A percentile compares a stretch with the other conserved stretches of the same genome.
Conservation (phyloP, 23 tunicate species). For the Clavelina lepadiformis region DNA sequence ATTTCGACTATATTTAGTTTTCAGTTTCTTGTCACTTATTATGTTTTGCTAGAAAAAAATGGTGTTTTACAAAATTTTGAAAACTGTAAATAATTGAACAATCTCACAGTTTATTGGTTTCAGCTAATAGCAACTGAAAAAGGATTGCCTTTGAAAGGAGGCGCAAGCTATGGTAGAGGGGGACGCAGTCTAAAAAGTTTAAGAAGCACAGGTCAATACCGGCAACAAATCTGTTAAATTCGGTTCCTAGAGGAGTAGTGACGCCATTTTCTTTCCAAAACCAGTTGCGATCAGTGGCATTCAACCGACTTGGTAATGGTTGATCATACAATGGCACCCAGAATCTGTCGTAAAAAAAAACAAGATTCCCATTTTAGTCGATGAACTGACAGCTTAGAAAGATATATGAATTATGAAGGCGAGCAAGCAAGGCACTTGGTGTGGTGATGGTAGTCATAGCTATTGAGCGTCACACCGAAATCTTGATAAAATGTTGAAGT, state of each 20-base stretch:
- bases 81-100: too few relatives aligned
- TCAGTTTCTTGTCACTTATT: too few relatives aligned
- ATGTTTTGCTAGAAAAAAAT: too few relatives aligned
- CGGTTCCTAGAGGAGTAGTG: slow-evolving; percentile 7
- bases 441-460: too few relatives aligned
- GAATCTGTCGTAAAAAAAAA: slow-evolving; percentile 25
- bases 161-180: neutral
- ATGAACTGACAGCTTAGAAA: neutral
- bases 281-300: slow-evolving; percentile 50
- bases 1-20: too few relatives aligned
- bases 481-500: too few relatives aligned
- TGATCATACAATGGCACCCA: slow-evolving; percentile 59
- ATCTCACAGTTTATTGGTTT: too few relatives aligned
- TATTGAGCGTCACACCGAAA: too few relatives aligned
- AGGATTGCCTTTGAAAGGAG: slow-evolving; percentile 3
- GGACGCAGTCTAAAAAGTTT: neutral
- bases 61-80: too few relatives aligned
- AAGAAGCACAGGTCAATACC: slow-evolving; percentile 14
- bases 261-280: slow-evolving; percentile 42
- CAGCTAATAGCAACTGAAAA: too few relatives aligned
- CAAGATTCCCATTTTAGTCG: neutral
- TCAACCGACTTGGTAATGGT: neutral
- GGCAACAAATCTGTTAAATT: slow-evolving; percentile 22
- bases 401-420: neutral
- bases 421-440: neutral